These are phyloP conservation scores for Neomicropteryx cornuta DNA, from an alignment of 1,140 invertebrate species.

Conservation along the genomic window DNA sequence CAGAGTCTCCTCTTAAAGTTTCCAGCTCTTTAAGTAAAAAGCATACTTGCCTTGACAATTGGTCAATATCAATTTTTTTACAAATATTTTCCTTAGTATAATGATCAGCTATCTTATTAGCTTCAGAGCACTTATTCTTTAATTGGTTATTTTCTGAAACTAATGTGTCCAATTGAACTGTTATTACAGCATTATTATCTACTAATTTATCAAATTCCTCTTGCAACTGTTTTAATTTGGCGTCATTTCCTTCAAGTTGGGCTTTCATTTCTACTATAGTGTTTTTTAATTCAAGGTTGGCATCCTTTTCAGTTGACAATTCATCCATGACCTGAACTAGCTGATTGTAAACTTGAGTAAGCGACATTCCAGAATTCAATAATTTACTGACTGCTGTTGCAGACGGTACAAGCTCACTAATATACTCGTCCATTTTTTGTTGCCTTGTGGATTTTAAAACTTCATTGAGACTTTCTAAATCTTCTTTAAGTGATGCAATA, in stretches of 20 bases:
- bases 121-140: conserved; percentile 57
- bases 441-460: conserved; percentile 61
- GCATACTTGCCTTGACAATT: conserved; percentile 71
- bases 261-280: conserved; percentile 70
- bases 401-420: conserved; percentile 74
- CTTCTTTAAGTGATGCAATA: conserved; percentile 60
- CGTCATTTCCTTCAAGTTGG: conserved; percentile 81
- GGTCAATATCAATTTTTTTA: conserved; percentile 60
- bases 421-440: conserved; percentile 58
- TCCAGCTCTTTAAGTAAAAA: conserved; percentile 79
- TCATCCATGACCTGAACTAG: conserved; percentile 69
- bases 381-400: conserved; percentile 70
- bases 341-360: conserved; percentile 84
- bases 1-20: conserved; percentile 52
- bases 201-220: conserved; percentile 66
- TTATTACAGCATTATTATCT: conserved; percentile 57
- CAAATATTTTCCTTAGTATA: conserved; percentile 65
- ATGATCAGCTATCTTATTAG: conserved; percentile 53
- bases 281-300: conserved; percentile 65
- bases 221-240: conserved; percentile 65
- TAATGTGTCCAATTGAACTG: conserved; percentile 68
- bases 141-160: conserved; percentile 60
- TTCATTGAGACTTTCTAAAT: conserved; percentile 73
- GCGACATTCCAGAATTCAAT: conserved; percentile 74
- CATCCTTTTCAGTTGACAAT: conserved; percentile 59